A percentile compares a stretch with the other conserved stretches of the same genome.
Conservation (phyloP, 53 echinoderm and acorn worm species). For the Glandiceps talaboti region DNA sequence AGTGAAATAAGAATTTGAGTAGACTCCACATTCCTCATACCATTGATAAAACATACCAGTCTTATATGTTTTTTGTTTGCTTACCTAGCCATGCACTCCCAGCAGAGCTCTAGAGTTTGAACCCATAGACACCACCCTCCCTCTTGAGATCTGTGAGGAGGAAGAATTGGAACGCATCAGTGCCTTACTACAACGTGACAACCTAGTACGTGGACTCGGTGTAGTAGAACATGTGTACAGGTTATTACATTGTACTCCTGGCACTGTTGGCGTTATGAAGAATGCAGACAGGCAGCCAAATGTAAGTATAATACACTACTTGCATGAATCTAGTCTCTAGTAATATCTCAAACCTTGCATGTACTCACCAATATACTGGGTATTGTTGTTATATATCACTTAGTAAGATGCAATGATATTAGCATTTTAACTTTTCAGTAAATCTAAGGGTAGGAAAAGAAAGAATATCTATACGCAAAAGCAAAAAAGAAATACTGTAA, state of each 20-base stretch:
- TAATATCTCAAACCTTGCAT: no score
- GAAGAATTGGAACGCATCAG: constrained; percentile 92
- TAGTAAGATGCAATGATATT: no score
- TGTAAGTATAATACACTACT: constrained; percentile 27
- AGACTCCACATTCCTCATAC: no score
- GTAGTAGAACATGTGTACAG: constrained; percentile 97
- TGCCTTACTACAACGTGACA: constrained; percentile 81
- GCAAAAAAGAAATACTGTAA: no score
- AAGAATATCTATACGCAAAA: no score
- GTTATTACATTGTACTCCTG: constrained; percentile 86
- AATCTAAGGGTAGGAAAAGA: no score
- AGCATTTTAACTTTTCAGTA: no score
- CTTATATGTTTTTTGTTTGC: no score
- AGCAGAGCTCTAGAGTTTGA: constrained; percentile 25
- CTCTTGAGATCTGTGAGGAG: constrained; percentile 72
- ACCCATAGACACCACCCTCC: constrained; percentile 54
- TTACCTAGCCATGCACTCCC: neutral
- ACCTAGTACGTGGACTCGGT: constrained; percentile 87
- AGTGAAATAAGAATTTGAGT: no score
- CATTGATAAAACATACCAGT: no score
- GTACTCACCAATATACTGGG: no score
- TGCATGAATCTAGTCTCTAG: neutral
- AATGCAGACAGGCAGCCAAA: constrained; percentile 71
- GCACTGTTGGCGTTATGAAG: constrained; percentile 92
- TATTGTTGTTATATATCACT: no score